Evolutionary conservation across 2,113 vertebrate species (phyloP), one percentile per base, ranked within the genome.

Genomic region (Spilogale gracilis): DNA sequence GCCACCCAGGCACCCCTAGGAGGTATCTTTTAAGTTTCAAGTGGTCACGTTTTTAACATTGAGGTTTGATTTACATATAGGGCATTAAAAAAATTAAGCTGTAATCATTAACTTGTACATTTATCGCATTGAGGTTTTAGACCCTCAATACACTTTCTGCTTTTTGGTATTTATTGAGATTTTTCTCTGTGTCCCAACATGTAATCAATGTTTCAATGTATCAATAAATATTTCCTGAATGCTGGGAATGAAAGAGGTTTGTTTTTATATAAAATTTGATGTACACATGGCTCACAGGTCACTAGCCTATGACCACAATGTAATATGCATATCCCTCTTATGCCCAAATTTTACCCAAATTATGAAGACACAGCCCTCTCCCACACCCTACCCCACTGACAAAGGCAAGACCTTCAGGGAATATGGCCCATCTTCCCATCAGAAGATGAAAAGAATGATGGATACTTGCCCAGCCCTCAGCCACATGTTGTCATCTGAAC

Each of bases 361-460:
- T 65, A 18, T 25, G 86, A 78, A 78, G 74, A 14, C 6, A 7
- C 1, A 3, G 0, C 6, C 10, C 21, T 2, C 45, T 16, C 5
- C 1, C 30, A 13, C 5, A 8, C 4, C 1, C 23, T 0, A 23
- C 3, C 1, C 32, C 58, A 11, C 2, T 5, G 17, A 43, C 45
- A 45, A 86, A 45, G 43, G 52, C 25, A n/a, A 13, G 60, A 23
- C 25, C 48, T 56, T 17, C 60, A 32, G 4, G 1, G 74, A 61
- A 38, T 14, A n/a, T 25, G 58, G 38, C 3, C 20, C 12, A 14
- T 30, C 18, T 67, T 4, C 32, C 13, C 45, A 9, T 1, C 13
- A n/a, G 6, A 25, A 38, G 38, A 27, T 6, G 21, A 58, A 56
- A 76, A 60, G 30, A 9, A 6, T 17, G 3, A 3, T 3, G 52